phyloP scores from a whole-genome alignment of 2,113 vertebrate species.

The Steatornis caripensis region DNA sequence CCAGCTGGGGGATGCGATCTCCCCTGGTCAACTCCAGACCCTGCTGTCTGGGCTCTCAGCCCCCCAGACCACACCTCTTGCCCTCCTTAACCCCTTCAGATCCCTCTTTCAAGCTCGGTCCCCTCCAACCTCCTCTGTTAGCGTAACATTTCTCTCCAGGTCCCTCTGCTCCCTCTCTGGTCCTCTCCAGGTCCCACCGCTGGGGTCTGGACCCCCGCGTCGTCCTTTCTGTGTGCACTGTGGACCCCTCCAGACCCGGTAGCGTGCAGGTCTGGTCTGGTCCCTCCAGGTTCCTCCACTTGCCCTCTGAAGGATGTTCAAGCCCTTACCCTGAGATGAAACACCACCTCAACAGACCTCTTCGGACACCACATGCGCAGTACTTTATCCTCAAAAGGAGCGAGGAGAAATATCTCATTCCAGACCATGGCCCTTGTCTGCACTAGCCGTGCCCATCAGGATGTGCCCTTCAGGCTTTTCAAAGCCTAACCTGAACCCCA shows the following conservation, averaged over 20 bases:
- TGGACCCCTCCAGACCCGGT: neutral
- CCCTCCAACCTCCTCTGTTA: neutral
- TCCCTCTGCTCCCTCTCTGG: neutral
- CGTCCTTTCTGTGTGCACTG: neutral
- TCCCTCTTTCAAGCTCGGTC: neutral
- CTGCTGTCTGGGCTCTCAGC: neutral
- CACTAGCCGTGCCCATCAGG: too few relatives aligned
- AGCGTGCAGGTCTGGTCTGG: neutral
- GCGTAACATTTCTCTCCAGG: neutral
- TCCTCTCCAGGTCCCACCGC: neutral
- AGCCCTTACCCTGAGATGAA: neutral
- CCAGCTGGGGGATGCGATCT: accelerated
- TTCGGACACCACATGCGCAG: neutral
- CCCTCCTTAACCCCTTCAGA: neutral
- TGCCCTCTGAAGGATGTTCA: neutral
- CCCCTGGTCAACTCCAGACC: neutral
- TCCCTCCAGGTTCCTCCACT: neutral
- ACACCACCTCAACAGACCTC: neutral
- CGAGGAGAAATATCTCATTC: neutral
- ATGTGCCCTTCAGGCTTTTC: too few relatives aligned
- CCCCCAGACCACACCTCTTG: neutral
- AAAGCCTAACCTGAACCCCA: neutral
- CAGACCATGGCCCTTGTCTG: neutral
- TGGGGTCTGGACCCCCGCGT: neutral
- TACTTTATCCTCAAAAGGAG: neutral